A percentile compares a stretch with the other conserved stretches of the same genome.
These are phyloP conservation scores for Emmelina monodactyla DNA, from an alignment of 2,888 invertebrate species.

Conservation along the genomic window DNA sequence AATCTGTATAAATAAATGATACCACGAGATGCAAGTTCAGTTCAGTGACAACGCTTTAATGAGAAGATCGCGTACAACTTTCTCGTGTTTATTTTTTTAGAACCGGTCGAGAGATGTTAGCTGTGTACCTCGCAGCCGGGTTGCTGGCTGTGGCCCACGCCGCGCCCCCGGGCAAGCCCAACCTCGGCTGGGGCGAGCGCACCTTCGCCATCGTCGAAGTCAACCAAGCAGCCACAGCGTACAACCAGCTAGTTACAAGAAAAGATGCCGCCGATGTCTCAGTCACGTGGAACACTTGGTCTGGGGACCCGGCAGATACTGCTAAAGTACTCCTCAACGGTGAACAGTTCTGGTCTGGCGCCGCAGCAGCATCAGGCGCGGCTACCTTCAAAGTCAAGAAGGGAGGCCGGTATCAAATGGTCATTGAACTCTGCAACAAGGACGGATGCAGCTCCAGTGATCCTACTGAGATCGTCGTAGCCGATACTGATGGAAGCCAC, in stretches of 20 bases:
- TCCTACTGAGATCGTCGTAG: slow-evolving; percentile 47
- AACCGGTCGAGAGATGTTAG: slow-evolving; percentile 46
- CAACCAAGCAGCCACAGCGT: slow-evolving; percentile 57
- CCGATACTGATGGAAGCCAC: slow-evolving; percentile 59
- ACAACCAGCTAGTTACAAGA: slow-evolving; percentile 50
- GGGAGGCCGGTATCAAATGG: slow-evolving; percentile 52
- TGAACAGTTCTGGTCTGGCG: slow-evolving; percentile 45
- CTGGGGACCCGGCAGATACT: slow-evolving; percentile 46
- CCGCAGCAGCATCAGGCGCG: slow-evolving; percentile 35
- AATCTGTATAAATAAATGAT: slow-evolving; percentile 1
- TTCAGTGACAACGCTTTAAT: slow-evolving; percentile 36
- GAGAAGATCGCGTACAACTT: slow-evolving; percentile 32
- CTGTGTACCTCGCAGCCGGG: slow-evolving; percentile 32
- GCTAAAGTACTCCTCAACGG: slow-evolving; percentile 41
- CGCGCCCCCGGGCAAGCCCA: slow-evolving; percentile 49
- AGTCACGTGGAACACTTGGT: slow-evolving; percentile 59
- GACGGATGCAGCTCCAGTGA: slow-evolving; percentile 53
- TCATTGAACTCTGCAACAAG: slow-evolving; percentile 46
- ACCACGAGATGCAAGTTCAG: slow-evolving; percentile 32
- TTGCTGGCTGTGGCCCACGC: slow-evolving; percentile 28
- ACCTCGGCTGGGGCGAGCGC: slow-evolving; percentile 55
- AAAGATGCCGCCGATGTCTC: slow-evolving; percentile 49
- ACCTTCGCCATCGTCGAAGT: slow-evolving; percentile 56
- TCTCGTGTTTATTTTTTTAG: slow-evolving; percentile 37
- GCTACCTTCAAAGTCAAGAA: slow-evolving; percentile 52